phyloP scores from a whole-genome alignment of 2,888 invertebrate genomes.

The Aleiodes alternator region DNA sequence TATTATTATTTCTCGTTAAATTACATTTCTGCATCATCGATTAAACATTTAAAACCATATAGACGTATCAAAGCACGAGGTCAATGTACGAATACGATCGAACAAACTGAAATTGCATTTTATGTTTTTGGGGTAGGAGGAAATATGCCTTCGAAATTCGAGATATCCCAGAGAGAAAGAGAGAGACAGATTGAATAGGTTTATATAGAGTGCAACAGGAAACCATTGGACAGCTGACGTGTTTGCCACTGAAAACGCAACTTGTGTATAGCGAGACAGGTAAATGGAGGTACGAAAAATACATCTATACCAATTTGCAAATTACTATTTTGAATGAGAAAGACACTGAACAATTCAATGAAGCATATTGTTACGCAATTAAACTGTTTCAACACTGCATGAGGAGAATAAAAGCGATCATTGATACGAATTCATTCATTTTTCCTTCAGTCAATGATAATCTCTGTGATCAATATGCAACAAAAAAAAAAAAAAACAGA shows the following conservation, averaged over 20 bases:
- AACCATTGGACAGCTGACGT: constrained; percentile 26
- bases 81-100: constrained; percentile 28
- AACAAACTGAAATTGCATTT: constrained; percentile 31
- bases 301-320: background rate
- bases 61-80: constrained; percentile 22
- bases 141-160: constrained; percentile 26
- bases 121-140: constrained; percentile 7
- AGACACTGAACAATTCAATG: background rate
- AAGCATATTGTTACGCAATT: constrained; percentile 9
- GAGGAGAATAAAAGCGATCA: too few relatives aligned
- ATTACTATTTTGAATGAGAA: constrained; percentile 9
- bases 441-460: background rate
- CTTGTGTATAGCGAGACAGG: constrained; percentile 11
- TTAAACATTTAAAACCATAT: constrained; percentile 26
- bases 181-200: background rate
- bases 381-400: background rate
- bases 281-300: constrained; percentile 12
- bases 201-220: constrained; percentile 24
- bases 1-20: constrained; percentile 1
- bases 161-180: constrained; percentile 20
- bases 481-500: background rate
- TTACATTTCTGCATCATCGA: constrained; percentile 22
- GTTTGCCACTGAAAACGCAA: constrained; percentile 15
- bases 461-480: background rate
- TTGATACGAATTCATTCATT: too few relatives aligned